Base-by-base conservation (phyloP, 1,140 invertebrate species). In the Drosophila rufa region DNA sequence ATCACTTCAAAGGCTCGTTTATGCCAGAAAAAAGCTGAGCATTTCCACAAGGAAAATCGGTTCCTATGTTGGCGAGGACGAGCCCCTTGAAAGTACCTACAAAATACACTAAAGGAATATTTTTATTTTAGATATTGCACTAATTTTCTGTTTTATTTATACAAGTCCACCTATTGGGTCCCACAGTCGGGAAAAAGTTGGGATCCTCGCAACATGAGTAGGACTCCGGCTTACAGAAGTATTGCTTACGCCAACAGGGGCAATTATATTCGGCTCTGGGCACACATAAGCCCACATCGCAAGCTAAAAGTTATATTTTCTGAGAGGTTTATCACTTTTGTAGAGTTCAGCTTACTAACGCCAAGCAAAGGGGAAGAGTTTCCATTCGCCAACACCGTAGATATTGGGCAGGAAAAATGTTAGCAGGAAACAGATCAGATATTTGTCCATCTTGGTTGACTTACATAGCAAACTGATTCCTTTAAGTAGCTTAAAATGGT, bases 1-100 rank as follows among this genome's bases (percentile, higher is more conserved):
- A 53, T 45, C 53, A 75, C 53, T 75, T 67, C 42, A 75, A 76
- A 66, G 60, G 14, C 14, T 59, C 51, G 22, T 30, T 19, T 33
- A 19, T 25, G 5, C n/a, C n/a, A 30, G 27, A 56, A 55, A 64
- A 58, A 57, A 40, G 9, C 1, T 9, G 4, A 46, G 30, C 46
- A 5, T 46, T 61, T 38, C 6, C 8, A 22, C 8, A 6, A 40
- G 12, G 8, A 42, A 7, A 30, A 19, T 40, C 8, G 2, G 4
- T 3, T 12, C 14, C 8, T 17, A 14, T n/a, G 27, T 53, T 11
- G 8, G 1, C 15, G 33, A 5, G 1, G 1, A 56, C 15, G 6
- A 27, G 4, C 0, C 27, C 15, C 5, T 2, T 4, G 33, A 36
- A 36, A 3, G 9, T 11, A 9, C 0, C 8, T 36, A 11, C 11